phyloP scores from a whole-genome alignment of 2,113 vertebrate species.

The Loxodonta africana region DNA sequence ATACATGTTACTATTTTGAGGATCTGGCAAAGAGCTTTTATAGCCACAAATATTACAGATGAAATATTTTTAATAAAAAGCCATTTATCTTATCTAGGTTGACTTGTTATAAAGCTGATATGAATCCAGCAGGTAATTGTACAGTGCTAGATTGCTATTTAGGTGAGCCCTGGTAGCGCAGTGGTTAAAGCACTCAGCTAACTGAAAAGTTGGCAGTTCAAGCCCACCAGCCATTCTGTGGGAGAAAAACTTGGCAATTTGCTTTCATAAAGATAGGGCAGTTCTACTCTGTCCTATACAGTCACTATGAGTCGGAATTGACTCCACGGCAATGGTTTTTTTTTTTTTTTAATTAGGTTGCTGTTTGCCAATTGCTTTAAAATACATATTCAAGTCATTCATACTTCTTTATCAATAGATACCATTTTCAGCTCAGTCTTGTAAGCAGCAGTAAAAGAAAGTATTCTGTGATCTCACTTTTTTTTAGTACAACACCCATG shows the following conservation, averaged over 20 bases:
- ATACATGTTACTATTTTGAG: background rate
- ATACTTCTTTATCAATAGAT: background rate
- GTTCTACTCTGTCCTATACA: too few species aligned
- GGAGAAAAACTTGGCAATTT: too few species aligned
- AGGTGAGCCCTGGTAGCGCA: too few species aligned
- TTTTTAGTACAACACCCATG: background rate
- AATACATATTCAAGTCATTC: background rate
- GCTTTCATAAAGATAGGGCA: too few species aligned
- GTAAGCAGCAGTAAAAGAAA: background rate
- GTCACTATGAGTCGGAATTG: too few species aligned
- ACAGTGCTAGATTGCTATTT: background rate
- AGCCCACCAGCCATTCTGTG: too few species aligned
- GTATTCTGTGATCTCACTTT: background rate
- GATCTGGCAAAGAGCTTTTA: background rate
- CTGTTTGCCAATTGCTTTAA: background rate
- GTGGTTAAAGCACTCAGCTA: too few species aligned
- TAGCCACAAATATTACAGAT: background rate
- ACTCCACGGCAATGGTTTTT: too few species aligned
- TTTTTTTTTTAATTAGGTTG: too few species aligned
- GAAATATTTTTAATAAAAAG: background rate
- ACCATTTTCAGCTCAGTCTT: conserved; percentile 9
- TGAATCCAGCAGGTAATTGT: background rate
- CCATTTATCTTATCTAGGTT: background rate
- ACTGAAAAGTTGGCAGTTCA: too few species aligned
- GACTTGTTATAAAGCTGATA: background rate